Conservation (phyloP, 2,888 invertebrate species). For the Drosophila cyrtoloma region DNA sequence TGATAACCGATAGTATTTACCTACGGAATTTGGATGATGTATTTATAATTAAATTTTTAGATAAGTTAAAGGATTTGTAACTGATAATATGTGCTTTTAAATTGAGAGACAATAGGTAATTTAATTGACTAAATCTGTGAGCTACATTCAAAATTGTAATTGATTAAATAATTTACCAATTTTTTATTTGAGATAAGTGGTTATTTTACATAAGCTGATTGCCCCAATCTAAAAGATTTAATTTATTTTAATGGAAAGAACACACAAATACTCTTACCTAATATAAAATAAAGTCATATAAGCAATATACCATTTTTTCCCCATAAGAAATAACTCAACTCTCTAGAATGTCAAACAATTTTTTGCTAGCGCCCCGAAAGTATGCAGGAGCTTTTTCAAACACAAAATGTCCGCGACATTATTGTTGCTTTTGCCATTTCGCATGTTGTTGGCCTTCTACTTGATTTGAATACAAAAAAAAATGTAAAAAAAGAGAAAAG, state of each 20-base stretch:
- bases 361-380: conserved; percentile 65
- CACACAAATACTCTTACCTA: not conserved
- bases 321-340: not conserved
- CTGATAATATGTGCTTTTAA: not conserved
- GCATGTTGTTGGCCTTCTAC: conserved; percentile 26
- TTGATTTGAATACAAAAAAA: conserved; percentile 7
- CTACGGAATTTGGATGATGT: not conserved
- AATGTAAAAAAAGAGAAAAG: conserved; percentile 8
- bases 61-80: not conserved
- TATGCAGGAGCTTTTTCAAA: conserved; percentile 55
- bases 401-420: conserved; percentile 23
- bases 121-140: not conserved
- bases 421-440: conserved; percentile 19
- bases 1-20: not conserved
- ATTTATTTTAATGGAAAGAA: not conserved
- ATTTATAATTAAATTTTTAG: not conserved
- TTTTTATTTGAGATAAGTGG: not conserved
- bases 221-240: not conserved
- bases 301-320: not conserved
- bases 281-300: not conserved
- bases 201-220: not conserved
- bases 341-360: not conserved
- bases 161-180: not conserved
- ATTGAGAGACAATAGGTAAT: not conserved
- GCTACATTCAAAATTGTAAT: too few relatives aligned